phyloP scores from a whole-genome alignment of 2,797 vertebrate species.

The Cryptoblepharus egeriae region DNA sequence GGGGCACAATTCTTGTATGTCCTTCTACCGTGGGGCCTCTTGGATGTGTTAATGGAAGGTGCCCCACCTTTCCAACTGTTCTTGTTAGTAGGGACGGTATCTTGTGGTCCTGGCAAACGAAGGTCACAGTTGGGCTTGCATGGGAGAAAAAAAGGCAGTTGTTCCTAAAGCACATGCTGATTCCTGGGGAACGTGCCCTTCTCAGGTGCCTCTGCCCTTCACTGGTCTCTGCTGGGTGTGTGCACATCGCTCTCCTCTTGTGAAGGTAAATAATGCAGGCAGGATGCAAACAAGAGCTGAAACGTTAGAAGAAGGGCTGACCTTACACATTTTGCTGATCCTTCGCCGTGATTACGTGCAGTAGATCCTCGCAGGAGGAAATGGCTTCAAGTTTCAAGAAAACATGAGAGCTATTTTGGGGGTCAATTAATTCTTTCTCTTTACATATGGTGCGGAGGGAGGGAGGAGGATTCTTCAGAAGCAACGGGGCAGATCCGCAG shows the following conservation, averaged over 20 bases:
- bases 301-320: constrained; percentile 65
- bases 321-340: constrained; percentile 55
- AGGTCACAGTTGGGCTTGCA: background rate
- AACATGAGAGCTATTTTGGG: background rate
- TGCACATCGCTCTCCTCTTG: constrained; percentile 35
- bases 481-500: background rate
- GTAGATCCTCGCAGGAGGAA: background rate
- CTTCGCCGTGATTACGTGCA: constrained; percentile 44
- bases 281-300: constrained; percentile 57
- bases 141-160: too few species aligned
- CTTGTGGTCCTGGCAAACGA: too few species aligned
- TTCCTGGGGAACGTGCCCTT: too few species aligned
- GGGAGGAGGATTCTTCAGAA: background rate
- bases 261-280: constrained; percentile 60
- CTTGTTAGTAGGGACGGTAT: too few species aligned
- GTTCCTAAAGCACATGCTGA: background rate
- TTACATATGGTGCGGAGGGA: background rate
- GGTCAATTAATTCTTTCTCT: background rate
- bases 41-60: background rate
- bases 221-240: constrained; percentile 23
- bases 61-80: background rate
- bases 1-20: too few species aligned
- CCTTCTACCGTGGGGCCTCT: too few species aligned
- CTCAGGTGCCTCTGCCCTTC: constrained; percentile 4
- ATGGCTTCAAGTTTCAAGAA: background rate